Evolutionary conservation across 1,140 invertebrate species (phyloP).

Genomic region (Plectrocnemia conspersa): DNA sequence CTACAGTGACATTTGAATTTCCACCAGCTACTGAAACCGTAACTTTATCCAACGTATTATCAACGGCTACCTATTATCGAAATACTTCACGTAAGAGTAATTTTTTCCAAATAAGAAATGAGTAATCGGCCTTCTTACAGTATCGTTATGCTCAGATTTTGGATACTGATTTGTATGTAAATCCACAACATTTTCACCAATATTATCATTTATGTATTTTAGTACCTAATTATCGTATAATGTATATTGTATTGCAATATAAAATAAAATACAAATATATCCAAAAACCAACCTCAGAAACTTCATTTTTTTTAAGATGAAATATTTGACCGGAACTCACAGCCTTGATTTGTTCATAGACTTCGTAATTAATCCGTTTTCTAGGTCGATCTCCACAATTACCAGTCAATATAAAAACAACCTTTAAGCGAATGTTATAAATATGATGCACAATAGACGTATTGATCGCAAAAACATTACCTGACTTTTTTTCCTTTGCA

Average conservation of each 20-base stretch:
- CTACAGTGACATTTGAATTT: conserved; percentile 51
- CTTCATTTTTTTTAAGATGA: conserved; percentile 64
- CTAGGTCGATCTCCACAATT: conserved; percentile 63
- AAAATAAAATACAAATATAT: background rate
- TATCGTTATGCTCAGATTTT: conserved; percentile 42
- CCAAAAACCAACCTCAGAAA: conserved; percentile 55
- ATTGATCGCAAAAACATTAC: conserved; percentile 42
- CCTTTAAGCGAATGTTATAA: conserved; percentile 45
- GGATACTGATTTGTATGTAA: conserved; percentile 46
- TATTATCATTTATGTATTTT: conserved; percentile 58
- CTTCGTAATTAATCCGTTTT: conserved; percentile 56
- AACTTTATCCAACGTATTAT: conserved; percentile 58
- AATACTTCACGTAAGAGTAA: too few relatives aligned
- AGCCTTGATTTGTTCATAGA: conserved; percentile 66
- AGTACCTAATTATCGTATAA: conserved; percentile 49
- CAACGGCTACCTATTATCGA: conserved; percentile 52
- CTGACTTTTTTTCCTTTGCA: conserved; percentile 68
- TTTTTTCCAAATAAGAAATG: background rate
- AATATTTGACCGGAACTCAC: conserved; percentile 72
- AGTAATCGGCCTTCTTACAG: conserved; percentile 32
- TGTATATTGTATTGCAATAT: background rate
- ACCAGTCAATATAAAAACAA: conserved; percentile 72
- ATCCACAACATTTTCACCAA: conserved; percentile 59
- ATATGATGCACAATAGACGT: background rate
- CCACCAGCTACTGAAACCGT: conserved; percentile 62